Percentiles rank a stretch among this genome's conserved stretches.
These are phyloP conservation scores for Botia almorhae DNA, from an alignment of 2,797 vertebrate species.

Conservation along the genomic window DNA sequence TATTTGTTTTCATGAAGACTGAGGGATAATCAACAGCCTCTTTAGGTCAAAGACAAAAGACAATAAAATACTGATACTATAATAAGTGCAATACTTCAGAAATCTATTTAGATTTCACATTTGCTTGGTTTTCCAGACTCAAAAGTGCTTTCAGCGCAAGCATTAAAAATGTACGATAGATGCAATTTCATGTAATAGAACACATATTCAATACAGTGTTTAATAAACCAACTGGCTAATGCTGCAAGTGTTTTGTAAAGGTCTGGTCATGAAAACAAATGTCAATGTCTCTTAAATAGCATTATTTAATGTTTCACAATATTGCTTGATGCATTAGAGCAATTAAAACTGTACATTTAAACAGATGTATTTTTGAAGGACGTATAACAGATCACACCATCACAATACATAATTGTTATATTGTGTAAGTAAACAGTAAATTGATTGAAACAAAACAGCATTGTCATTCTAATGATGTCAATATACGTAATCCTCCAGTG, in stretches of 20 bases:
- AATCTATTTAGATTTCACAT: conserved; percentile 18
- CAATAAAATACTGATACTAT: background rate
- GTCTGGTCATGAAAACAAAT: conserved; percentile 1
- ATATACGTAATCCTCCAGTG: no score
- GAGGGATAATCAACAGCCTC: no score
- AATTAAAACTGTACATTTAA: no score
- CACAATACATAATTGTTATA: background rate
- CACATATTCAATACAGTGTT: conserved; percentile 29
- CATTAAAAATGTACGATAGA: conserved; percentile 43
- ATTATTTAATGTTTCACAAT: background rate
- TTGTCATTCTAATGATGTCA: no score
- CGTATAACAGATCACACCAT: background rate
- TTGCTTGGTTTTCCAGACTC: conserved; percentile 34
- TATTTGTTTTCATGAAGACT: background rate
- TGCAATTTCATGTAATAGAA: conserved; percentile 36
- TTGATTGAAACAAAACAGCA: no score
- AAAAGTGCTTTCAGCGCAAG: conserved; percentile 41
- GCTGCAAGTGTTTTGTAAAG: background rate
- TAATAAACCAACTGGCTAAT: conserved; percentile 7
- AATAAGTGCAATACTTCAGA: background rate
- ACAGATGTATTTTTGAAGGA: no score
- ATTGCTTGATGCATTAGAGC: background rate
- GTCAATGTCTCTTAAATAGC: background rate
- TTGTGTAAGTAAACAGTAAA: no score
- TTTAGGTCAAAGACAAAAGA: background rate